Evolutionary conservation across 2,888 invertebrate genomes (phyloP).

Genomic region (Cantharis rustica): DNA sequence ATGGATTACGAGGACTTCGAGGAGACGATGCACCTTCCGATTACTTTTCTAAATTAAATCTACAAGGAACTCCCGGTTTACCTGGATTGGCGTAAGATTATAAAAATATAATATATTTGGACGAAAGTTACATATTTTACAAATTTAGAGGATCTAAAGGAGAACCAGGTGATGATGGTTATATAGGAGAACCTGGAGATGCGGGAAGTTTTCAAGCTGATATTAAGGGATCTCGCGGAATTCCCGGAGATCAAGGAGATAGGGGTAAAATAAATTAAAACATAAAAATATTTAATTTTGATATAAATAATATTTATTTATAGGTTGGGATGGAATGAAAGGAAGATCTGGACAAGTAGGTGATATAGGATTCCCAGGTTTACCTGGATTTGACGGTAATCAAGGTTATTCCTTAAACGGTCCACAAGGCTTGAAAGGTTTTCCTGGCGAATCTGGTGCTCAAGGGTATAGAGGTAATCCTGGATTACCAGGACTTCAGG

Average conservation of each 20-base stretch:
- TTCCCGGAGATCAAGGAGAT: conserved; percentile 56
- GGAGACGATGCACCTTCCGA: conserved; percentile 60
- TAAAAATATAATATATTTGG: neutral
- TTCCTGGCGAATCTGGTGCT: conserved; percentile 68
- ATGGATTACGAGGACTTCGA: conserved; percentile 55
- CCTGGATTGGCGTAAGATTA: conserved; percentile 50
- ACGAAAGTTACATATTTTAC: neutral
- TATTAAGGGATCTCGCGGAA: conserved; percentile 53
- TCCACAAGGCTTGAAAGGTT: conserved; percentile 68
- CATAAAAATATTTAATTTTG: neutral
- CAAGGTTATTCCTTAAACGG: conserved; percentile 56
- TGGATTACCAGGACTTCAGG: conserved; percentile 46
- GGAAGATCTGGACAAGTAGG: conserved; percentile 65
- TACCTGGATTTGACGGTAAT: conserved; percentile 52
- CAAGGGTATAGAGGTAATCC: conserved; percentile 66
- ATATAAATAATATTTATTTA: neutral
- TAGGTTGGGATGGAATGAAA: conserved; percentile 47
- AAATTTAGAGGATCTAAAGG: conserved; percentile 47
- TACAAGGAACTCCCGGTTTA: conserved; percentile 60
- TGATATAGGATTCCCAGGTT: conserved; percentile 59
- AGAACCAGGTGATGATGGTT: conserved; percentile 54
- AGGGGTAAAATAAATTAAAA: conserved; percentile 40
- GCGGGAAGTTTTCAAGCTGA: conserved; percentile 32
- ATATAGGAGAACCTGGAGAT: conserved; percentile 48
- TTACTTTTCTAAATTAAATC: conserved; percentile 53